Conservation (phyloP, 2,113 vertebrate species). For the Hymenochirus boettgeri region DNA sequence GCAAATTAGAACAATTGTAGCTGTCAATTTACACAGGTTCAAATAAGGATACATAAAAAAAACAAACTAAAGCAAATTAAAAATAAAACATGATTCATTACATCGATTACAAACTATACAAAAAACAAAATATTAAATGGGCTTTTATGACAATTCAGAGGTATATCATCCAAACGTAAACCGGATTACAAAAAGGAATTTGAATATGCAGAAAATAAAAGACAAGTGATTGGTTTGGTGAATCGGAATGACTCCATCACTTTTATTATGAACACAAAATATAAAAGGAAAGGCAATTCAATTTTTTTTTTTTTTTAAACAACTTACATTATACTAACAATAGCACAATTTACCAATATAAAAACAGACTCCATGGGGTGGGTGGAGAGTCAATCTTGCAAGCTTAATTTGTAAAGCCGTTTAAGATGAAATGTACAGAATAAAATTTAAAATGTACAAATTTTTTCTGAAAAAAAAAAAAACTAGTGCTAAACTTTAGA, state of each 20-base stretch:
- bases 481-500: slow-evolving; percentile 10
- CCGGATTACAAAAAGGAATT: not conserved
- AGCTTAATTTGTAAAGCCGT: no score
- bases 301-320: slow-evolving; percentile 3
- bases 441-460: slow-evolving; percentile 33
- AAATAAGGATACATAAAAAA: no score
- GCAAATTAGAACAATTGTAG: no score
- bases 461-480: slow-evolving; percentile 21
- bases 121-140: not conserved
- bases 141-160: not conserved
- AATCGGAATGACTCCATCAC: slow-evolving; percentile 16
- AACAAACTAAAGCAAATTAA: no score
- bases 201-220: slow-evolving; percentile 11
- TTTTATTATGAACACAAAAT: slow-evolving; percentile 30
- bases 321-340: slow-evolving; percentile 11
- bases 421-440: slow-evolving; percentile 3
- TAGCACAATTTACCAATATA: not conserved
- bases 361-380: slow-evolving; percentile 1
- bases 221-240: slow-evolving; percentile 3
- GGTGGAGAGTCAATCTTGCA: no score
- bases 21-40: no score
- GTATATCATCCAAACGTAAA: not conserved
- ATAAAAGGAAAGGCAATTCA: slow-evolving; percentile 8
- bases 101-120: not conserved
- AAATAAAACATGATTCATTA: no score